These are phyloP conservation scores for Hyposmocoma kahamanoa DNA, from an alignment of 1,140 invertebrate genomes.

Conservation along the genomic window DNA sequence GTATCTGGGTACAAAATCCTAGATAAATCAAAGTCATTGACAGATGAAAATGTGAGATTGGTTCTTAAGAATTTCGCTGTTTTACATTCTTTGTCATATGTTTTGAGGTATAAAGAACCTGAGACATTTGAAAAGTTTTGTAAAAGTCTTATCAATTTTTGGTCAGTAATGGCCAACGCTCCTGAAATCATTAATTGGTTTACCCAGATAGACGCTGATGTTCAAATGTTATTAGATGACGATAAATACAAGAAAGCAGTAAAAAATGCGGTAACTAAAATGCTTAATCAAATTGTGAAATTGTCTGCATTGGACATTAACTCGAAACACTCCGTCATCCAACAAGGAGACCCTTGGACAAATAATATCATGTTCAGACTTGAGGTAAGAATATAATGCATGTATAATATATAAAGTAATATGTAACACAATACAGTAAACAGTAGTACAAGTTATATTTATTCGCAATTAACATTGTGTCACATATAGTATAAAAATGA, in stretches of 20 bases:
- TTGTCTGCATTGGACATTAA: background rate
- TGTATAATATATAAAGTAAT: no score
- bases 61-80: slow-evolving; percentile 71
- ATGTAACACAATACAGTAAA: no score
- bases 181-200: background rate
- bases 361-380: slow-evolving; percentile 5
- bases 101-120: slow-evolving; percentile 55
- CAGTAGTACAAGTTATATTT: no score
- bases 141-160: slow-evolving; percentile 6
- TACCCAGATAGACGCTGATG: background rate
- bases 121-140: slow-evolving; percentile 27
- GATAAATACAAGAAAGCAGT: slow-evolving; percentile 10
- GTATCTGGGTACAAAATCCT: slow-evolving; percentile 55
- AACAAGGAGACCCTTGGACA: slow-evolving; percentile 5
- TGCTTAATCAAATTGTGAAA: background rate
- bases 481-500: no score
- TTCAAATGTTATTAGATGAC: slow-evolving; percentile 8
- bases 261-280: background rate
- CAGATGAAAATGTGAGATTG: slow-evolving; percentile 54
- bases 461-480: no score
- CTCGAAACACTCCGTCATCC: background rate
- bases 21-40: slow-evolving; percentile 58
- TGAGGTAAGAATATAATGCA: slow-evolving; percentile 2
- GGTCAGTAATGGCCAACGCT: background rate
- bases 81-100: slow-evolving; percentile 73